Evolutionary conservation across 2,797 vertebrate species (phyloP).

Genomic region (Pipistrellus pipistrellus): DNA sequence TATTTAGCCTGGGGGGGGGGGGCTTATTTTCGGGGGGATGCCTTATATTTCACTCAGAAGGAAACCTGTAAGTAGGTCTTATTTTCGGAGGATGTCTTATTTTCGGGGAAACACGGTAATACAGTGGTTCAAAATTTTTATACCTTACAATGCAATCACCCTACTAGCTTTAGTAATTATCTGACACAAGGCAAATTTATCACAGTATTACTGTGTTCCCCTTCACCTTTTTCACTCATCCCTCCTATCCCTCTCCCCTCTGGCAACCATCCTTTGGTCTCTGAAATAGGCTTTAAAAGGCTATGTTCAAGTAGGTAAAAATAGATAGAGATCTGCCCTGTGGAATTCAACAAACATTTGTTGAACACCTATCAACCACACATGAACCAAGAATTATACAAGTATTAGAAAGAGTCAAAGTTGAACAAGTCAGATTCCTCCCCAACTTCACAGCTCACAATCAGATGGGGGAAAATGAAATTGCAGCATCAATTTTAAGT

Average conservation of each 20-base stretch:
- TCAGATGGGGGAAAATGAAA: background rate
- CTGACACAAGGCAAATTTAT: background rate
- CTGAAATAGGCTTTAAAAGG: background rate
- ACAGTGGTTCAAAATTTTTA: background rate
- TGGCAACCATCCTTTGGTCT: background rate
- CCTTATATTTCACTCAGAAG: too few species aligned
- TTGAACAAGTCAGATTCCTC: background rate
- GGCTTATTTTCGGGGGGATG: too few species aligned
- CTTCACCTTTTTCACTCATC: background rate
- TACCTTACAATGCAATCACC: background rate
- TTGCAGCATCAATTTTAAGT: background rate
- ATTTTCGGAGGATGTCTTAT: too few species aligned
- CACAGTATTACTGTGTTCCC: background rate
- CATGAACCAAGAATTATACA: background rate
- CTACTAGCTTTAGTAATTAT: background rate
- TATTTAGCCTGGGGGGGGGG: too few species aligned
- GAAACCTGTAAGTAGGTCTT: too few species aligned
- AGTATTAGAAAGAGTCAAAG: background rate
- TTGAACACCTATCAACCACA: background rate
- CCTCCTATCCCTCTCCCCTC: background rate
- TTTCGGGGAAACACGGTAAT: too few species aligned
- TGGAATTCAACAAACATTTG: slow-evolving; percentile 3
- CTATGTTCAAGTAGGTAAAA: background rate
- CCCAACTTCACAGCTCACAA: background rate
- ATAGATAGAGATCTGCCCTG: background rate